Evolutionary conservation across 2,888 invertebrate species (phyloP).

Genomic region (Drosophila tanythrix): DNA sequence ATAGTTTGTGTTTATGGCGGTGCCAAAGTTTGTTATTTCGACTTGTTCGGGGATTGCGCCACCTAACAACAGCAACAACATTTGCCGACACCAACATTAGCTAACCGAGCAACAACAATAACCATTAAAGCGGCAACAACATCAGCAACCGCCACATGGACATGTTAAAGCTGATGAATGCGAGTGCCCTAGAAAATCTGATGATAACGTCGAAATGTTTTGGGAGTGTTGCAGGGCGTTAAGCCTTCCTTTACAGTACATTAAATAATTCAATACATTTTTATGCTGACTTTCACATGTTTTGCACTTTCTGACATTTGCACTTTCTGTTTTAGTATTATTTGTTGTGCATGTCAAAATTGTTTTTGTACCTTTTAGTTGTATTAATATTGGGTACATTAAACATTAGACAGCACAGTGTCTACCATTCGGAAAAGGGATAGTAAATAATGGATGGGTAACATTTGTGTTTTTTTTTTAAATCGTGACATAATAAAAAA

Average conservation of each 20-base stretch:
- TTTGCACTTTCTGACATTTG: conserved; percentile 36
- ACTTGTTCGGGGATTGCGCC: conserved; percentile 22
- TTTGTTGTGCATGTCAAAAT: not conserved
- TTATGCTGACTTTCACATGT: conserved; percentile 14
- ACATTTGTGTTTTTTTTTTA: not conserved
- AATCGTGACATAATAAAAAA: not conserved
- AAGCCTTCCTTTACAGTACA: not conserved
- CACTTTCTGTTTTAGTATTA: conserved; percentile 12
- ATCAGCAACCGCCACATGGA: conserved; percentile 40
- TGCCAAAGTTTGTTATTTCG: conserved; percentile 40
- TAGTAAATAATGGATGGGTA: not conserved
- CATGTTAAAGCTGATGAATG: conserved; percentile 31
- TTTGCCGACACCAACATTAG: conserved; percentile 11
- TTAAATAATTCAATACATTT: conserved; percentile 36
- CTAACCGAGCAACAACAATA: conserved; percentile 23
- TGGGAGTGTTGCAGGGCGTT: not conserved
- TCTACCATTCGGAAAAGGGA: not conserved
- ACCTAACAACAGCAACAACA: conserved; percentile 19
- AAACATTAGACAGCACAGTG: not conserved
- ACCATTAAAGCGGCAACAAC: conserved; percentile 40
- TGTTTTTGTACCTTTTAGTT: not conserved
- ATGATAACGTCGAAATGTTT: not conserved
- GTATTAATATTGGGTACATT: not conserved
- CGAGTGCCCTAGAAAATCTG: not conserved
- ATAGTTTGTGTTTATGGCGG: conserved; percentile 45